These are phyloP conservation scores for Nixonia krombeini DNA, from an alignment of 1,140 invertebrate species.

Conservation along the genomic window DNA sequence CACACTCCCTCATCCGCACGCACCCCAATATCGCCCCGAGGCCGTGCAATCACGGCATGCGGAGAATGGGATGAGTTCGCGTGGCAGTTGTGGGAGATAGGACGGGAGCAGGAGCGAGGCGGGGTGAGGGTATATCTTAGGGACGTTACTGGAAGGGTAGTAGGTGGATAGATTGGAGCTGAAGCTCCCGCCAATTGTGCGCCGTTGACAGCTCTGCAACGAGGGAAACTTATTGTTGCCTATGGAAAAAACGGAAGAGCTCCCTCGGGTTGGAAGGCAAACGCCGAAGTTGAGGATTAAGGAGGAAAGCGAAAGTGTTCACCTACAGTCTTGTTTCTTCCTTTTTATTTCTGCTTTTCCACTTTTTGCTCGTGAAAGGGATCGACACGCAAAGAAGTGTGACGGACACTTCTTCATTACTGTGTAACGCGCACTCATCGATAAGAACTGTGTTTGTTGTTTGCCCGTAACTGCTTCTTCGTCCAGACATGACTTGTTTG, in stretches of 20 bases:
- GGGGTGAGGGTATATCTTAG: slow-evolving; percentile 26
- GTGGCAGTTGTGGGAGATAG: slow-evolving; percentile 26
- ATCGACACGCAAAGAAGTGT: slow-evolving; percentile 12
- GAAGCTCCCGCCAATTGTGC: slow-evolving; percentile 61
- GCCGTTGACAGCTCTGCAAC: slow-evolving; percentile 63
- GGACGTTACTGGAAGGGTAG: slow-evolving; percentile 36
- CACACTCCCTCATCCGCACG: slow-evolving; percentile 42
- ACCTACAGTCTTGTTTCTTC: neutral
- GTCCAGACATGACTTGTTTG: no score
- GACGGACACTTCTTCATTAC: neutral
- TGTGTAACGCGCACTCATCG: neutral
- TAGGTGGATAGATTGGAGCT: slow-evolving; percentile 45
- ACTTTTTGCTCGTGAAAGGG: neutral
- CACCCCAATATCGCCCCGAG: slow-evolving; percentile 65
- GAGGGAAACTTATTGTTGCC: slow-evolving; percentile 59
- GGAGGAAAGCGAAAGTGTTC: slow-evolving; percentile 32
- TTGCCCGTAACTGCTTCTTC: no score
- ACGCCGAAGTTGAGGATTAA: slow-evolving; percentile 42
- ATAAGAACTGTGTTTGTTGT: slow-evolving; percentile 1
- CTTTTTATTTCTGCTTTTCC: slow-evolving; percentile 1
- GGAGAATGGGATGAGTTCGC: slow-evolving; percentile 65
- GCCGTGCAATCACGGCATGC: slow-evolving; percentile 68
- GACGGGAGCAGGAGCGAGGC: no score
- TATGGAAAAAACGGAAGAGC: slow-evolving; percentile 65
- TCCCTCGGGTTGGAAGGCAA: slow-evolving; percentile 48